Base-by-base conservation (phyloP, 2,888 invertebrate genomes). In the Coleophora deauratella region DNA sequence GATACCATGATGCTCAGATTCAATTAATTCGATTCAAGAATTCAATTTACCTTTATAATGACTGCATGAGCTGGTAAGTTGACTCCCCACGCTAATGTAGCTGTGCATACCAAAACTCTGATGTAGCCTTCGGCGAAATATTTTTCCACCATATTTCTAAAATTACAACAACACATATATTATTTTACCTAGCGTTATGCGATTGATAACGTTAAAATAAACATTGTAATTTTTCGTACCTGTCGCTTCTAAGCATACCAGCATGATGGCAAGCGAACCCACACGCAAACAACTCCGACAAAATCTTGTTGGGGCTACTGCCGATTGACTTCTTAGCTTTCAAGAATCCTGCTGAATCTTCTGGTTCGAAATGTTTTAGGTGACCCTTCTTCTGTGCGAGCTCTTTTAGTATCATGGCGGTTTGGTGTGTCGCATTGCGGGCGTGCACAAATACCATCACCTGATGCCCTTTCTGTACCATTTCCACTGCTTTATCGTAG, bases 401-500 rank as follows among this genome's bases (percentile, higher is more conserved):
- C 56, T 98, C 97, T 45, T 93, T 91, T 2, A 99, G 73, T 2
- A 91, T 88, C 56, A 91, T 91, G 0, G 98, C 99, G 0, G 96
- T 95, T 41, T 93, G 89, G 28, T 95, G 92, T 0, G 99, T 99
- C 9, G 97, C 96, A 86, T 98, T 99, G 21, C 99, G 89, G 0
- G 99, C 97, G 75, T 99, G 99, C 0, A 99, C 99, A 74, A 99
- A 99, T 1, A 99, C 96, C 96, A 99, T 97, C 0, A 96, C 94
- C 87, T 99, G 99, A 70, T 99, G 95, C 0, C 96, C 97, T 53
- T 93, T 90, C 54, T 88, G 91, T 1, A 96, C 93, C 91, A 95
- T 93, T 12, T 94, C 91, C 0, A 91, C 59, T 0, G 95, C 94
- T 85, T 98, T 97, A 34, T 97, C 94, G 75, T 97, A 99, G 71